These are phyloP conservation scores for Leptopterna dolabrata DNA, from an alignment of 2,888 invertebrate species.

Conservation along the genomic window DNA sequence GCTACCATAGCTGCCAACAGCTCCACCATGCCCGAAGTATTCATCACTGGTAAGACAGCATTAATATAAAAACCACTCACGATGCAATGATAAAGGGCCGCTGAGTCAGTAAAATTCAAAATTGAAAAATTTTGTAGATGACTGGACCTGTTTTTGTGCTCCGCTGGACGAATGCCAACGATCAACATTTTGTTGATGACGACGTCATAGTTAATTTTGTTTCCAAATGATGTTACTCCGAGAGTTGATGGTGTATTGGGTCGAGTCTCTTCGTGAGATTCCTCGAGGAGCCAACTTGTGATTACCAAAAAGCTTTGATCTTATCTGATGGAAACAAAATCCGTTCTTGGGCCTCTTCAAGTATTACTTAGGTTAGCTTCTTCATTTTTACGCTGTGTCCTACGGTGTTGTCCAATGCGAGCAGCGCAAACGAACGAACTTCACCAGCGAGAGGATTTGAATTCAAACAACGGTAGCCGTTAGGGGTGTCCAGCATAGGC, in stretches of 20 bases:
- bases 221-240: conserved; percentile 30
- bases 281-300: not conserved
- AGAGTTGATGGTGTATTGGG: not conserved
- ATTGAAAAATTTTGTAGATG: not conserved
- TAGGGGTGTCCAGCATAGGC: too few species aligned
- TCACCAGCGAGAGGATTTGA: too few species aligned
- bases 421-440: too few species aligned
- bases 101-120: not conserved
- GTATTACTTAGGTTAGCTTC: too few species aligned
- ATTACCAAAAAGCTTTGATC: conserved; percentile 33
- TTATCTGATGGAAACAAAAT: conserved; percentile 26
- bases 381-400: too few species aligned
- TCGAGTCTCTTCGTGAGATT: conserved; percentile 40
- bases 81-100: not conserved
- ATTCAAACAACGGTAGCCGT: too few species aligned
- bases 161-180: too few species aligned
- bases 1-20: conserved; percentile 95
- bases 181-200: not conserved
- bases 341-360: not conserved
- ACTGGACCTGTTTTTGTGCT: too few species aligned
- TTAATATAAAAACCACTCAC: not conserved
- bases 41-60: conserved; percentile 79
- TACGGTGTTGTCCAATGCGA: too few species aligned
- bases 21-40: conserved; percentile 95
- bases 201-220: too few species aligned